Evolutionary conservation across 92 coral and sea anemone genomes (phyloP), one percentile per base, ranked within the genome.

Genomic region (Paragorgia papillata): DNA sequence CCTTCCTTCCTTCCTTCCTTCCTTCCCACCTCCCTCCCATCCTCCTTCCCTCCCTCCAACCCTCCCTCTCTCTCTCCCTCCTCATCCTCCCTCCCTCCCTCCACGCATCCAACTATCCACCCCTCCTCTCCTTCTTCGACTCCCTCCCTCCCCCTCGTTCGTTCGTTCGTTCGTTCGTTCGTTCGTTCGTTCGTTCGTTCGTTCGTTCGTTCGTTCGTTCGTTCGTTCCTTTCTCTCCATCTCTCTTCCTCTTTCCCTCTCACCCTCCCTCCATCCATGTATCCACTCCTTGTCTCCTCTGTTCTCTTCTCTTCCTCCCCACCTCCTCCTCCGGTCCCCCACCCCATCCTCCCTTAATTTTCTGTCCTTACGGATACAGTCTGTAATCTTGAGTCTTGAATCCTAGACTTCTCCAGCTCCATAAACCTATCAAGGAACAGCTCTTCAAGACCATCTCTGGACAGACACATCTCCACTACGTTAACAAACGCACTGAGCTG

Each of bases 381-480:
- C 69, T 93, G 97, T 29, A 89, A 85, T 78, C 97, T 84, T 0
- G 97, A 83, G 18, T 93, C 97, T 70, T 93, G 97, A 92, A 93
- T 91, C 73, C 97, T 86, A 66, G 95, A 97, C 69, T 93, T 93
- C 75, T 93, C 97, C 66, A 93, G 87, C 34, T 92, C 85, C 85
- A 93, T 75, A 80, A 93, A 93, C 57, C 97, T 83, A 66, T 93
- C 97, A 57, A 93, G 80, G 58, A 93, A 91, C 94, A 88, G 84
- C 54, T 93, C 97, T 75, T 93, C 97, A 15, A 93, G 83, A 18
- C 97, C 97, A 53, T 93, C 97, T 78, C 97, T 93, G 86, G 97
- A 90, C 83, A 90, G 90, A 62, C 87, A 86, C 75, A 93, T 90
- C 74, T 93, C 97, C 9, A 93, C 92, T 17, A 93, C 94, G 54